Evolutionary conservation across 2,113 vertebrate genomes (phyloP).

Genomic region (Herpetotheres cachinnans): DNA sequence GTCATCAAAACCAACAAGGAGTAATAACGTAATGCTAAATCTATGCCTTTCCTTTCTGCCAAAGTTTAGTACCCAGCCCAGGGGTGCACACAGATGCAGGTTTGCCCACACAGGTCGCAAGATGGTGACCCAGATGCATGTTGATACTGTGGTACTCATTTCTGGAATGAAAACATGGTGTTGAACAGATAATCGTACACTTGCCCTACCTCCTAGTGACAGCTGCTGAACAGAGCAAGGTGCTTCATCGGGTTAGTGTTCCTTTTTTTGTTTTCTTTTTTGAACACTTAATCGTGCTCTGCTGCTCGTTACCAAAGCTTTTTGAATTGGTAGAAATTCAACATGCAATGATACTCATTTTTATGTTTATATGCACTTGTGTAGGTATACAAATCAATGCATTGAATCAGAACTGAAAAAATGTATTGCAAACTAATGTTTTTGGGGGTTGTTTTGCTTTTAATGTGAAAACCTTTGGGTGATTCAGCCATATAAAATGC

Average conservation of each 20-base stretch:
- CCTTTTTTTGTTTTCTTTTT: neutral
- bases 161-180: neutral
- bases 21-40: neutral
- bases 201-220: neutral
- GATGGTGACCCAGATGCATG: neutral
- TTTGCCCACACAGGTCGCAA: neutral
- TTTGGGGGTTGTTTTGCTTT: neutral
- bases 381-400: neutral
- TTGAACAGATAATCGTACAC: accelerated
- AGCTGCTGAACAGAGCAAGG: neutral
- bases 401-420: neutral
- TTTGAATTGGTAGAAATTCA: neutral
- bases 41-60: neutral
- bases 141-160: accelerated
- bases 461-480: neutral
- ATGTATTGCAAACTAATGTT: neutral
- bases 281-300: neutral
- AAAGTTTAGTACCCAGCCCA: neutral
- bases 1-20: neutral
- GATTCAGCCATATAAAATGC: neutral
- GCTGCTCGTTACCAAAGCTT: neutral
- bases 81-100: accelerated
- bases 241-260: neutral
- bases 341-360: accelerated
- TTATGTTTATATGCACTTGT: neutral